Base-by-base conservation (phyloP, 30 jellyfish, hydroid and myxozoan species). In the Euphysa ruthae region DNA sequence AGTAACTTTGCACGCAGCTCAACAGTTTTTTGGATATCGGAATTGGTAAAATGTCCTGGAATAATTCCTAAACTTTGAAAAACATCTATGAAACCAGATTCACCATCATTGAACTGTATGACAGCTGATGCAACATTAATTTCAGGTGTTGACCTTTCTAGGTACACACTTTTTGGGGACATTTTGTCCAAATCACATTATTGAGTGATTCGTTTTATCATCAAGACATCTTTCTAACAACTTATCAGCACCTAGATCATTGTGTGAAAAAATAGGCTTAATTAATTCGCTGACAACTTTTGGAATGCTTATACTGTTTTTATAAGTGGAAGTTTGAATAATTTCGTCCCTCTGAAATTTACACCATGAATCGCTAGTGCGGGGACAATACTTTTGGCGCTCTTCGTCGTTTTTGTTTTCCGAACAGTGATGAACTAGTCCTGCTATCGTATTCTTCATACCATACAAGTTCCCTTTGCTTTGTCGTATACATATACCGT, bases 331-430 rank as follows among this genome's bases (percentile, higher is more conserved):
- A n/a, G n/a, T n/a, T n/a, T n/a, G n/a, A n/a, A n/a, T n/a, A n/a
- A n/a, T n/a, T n/a, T n/a, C n/a, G n/a, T n/a, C n/a, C n/a, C n/a
- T n/a, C n/a, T n/a, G n/a, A n/a, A n/a, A n/a, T n/a, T n/a, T n/a
- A n/a, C n/a, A n/a, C n/a, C n/a, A n/a, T n/a, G n/a, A n/a, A n/a
- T n/a, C n/a, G n/a, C n/a, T n/a, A n/a, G n/a, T n/a, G n/a, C n/a
- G 76, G 4, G 77, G 80, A 61, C 80, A 43, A 27, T 43, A 66
- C 54, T 44, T 27, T 22, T 66, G 80, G 25, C 80, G 80, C 50
- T 42, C 80, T 22, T 10, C 73, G 32, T 4, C 52, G 26, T 49
- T 70, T 3, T n/a, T n/a, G n/a, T n/a, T n/a, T n/a, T n/a, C n/a
- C n/a, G n/a, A n/a, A n/a, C n/a, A n/a, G n/a, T n/a, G n/a, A n/a